Conservation (phyloP, 2,797 vertebrate species). For the Sebastes melanostomus region DNA sequence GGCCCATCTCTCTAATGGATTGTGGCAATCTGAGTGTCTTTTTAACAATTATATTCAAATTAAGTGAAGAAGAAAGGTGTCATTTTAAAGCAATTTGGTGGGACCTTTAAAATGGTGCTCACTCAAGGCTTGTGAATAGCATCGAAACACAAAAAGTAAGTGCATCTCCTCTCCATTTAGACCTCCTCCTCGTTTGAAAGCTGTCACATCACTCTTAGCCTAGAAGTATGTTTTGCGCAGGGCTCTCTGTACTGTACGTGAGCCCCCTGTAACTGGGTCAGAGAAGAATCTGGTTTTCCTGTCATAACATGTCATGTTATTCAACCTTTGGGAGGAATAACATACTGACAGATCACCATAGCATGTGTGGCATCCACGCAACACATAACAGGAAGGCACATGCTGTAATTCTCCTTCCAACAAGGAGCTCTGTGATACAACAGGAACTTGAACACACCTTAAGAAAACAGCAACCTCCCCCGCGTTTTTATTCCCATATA, state of each 20-base stretch:
- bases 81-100: not conserved
- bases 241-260: not conserved
- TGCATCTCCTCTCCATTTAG: not conserved
- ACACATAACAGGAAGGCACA: not conserved
- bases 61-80: not conserved
- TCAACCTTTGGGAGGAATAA: not conserved
- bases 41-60: constrained; percentile 15
- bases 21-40: not conserved
- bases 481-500: not conserved
- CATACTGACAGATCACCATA: not conserved
- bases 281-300: constrained; percentile 11
- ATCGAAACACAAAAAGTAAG: not conserved
- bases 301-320: not conserved
- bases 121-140: not conserved
- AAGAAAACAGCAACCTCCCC: not conserved
- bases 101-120: not conserved
- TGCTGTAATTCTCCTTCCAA: not conserved
- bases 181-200: not conserved
- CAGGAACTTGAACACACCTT: not conserved
- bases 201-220: not conserved
- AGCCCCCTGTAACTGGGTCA: constrained; percentile 27
- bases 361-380: not conserved
- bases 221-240: not conserved
- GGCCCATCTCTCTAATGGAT: not conserved
- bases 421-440: not conserved